Base-by-base conservation (phyloP, 2,888 invertebrate genomes). In the Xestia ashworthii region DNA sequence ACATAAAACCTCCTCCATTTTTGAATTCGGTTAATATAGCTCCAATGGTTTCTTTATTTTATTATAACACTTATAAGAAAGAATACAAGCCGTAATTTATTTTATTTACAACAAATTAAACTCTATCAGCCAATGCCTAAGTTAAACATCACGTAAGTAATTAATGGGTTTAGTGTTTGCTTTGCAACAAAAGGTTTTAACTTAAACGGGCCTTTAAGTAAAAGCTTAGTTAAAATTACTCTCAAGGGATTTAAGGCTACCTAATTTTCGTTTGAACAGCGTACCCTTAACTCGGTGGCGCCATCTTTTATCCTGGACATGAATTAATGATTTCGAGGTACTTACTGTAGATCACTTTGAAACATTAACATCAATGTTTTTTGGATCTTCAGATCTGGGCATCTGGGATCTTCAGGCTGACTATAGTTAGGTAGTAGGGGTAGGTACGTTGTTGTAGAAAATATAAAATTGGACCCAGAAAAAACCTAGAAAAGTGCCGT, bases 211-310 rank as follows among this genome's bases (percentile, higher is more conserved):
- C 75, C 67, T 80, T 76, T 78, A 80, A 78, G 80, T 84, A 78
- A 84, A 80, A 80, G 86, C 80, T 80, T 80, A 83, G 80, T 78
- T 80, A 67, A 82, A 88, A 86, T 83, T 81, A 81, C 87, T 74
- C 83, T 41, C 78, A 41, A 41, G 80, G 87, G 83, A 85, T 83
- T 87, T 87, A 83, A 75, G 80, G 78, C 76, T 80, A 69, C 76
- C 81, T 85, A 87, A 87, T 85, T 85, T 80, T 81, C 76, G 65
- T 83, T 83, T 68, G 50, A 78, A 87, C 73, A 41, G 70, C 71
- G 78, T 74, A 76, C 77, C 76, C 77, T 72, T 55, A 87, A 74
- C 74, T 80, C 76, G 16, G 70, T 74, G 58, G 66, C 62, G 72
- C 87, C 77, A 87, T 87, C 73, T 81, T 71, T 87, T 81, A 81